A percentile compares a stretch with the other conserved stretches of the same genome.
phyloP scores from a whole-genome alignment of 2,113 vertebrate species.

The Microcebus ravelobensis region DNA sequence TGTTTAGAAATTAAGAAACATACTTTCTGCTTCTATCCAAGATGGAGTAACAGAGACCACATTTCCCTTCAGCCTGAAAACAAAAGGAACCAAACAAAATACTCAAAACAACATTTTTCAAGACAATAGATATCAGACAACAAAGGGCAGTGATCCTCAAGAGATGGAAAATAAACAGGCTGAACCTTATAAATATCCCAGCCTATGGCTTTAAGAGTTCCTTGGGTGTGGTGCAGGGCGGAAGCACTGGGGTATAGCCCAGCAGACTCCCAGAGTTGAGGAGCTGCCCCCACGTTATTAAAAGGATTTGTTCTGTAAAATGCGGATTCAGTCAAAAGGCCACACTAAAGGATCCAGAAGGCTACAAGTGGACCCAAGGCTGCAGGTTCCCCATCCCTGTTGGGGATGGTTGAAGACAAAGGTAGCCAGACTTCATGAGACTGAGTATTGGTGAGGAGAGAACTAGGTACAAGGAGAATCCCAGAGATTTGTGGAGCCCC shows the following conservation, averaged over 20 bases:
- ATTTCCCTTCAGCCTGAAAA: background rate
- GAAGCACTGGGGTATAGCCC: background rate
- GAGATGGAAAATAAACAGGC: background rate
- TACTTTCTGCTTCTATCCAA: background rate
- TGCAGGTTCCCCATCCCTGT: no score
- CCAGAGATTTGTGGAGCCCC: background rate
- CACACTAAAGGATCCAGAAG: no score
- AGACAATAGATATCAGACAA: background rate
- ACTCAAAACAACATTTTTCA: background rate
- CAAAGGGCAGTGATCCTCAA: background rate
- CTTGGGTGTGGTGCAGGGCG: background rate
- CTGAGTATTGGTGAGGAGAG: background rate
- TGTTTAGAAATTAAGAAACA: slow-evolving; percentile 6
- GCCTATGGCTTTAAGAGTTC: background rate
- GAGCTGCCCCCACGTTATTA: background rate
- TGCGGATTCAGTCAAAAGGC: no score
- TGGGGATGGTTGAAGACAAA: background rate
- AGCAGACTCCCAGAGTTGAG: background rate
- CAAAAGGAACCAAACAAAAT: background rate
- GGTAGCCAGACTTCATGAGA: background rate
- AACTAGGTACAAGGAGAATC: background rate
- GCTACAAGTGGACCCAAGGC: no score
- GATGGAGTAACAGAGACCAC: background rate
- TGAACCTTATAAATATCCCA: background rate
- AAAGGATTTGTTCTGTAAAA: no score